phyloP scores from a whole-genome alignment of 2,888 invertebrate genomes.

The Gerris lacustris region DNA sequence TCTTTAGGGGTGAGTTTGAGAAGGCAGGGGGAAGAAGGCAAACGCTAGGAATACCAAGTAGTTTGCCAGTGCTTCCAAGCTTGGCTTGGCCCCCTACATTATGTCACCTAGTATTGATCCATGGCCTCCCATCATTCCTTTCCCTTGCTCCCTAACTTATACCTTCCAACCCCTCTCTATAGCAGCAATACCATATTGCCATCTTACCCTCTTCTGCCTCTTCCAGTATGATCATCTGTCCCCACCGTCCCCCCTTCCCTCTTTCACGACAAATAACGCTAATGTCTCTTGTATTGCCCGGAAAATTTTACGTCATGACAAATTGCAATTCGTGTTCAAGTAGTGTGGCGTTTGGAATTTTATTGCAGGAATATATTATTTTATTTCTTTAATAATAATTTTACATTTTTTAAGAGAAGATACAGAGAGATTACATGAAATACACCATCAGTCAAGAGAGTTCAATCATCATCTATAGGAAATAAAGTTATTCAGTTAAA shows the following conservation, averaged over 20 bases:
- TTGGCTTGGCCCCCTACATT: not conserved
- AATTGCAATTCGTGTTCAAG: no score
- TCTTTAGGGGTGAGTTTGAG: not conserved
- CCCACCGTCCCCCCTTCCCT: not conserved
- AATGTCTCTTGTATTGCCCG: constrained; percentile 3
- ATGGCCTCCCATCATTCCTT: not conserved
- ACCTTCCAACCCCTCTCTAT: not conserved
- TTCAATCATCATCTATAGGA: no score
- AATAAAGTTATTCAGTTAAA: no score
- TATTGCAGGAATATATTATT: no score
- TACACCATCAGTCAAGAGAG: no score
- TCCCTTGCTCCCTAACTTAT: not conserved
- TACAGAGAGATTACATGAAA: no score
- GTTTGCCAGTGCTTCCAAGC: not conserved
- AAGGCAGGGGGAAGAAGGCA: not conserved
- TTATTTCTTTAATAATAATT: no score
- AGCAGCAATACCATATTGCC: not conserved
- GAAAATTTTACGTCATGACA: not conserved
- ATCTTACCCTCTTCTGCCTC: not conserved
- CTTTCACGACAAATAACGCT: not conserved
- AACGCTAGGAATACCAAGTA: not conserved
- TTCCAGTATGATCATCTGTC: not conserved
- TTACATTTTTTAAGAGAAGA: no score
- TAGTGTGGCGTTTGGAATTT: no score
- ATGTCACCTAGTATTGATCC: constrained; percentile 12